Conservation (phyloP, 1,140 invertebrate genomes). For the Drosophila murphyi region DNA sequence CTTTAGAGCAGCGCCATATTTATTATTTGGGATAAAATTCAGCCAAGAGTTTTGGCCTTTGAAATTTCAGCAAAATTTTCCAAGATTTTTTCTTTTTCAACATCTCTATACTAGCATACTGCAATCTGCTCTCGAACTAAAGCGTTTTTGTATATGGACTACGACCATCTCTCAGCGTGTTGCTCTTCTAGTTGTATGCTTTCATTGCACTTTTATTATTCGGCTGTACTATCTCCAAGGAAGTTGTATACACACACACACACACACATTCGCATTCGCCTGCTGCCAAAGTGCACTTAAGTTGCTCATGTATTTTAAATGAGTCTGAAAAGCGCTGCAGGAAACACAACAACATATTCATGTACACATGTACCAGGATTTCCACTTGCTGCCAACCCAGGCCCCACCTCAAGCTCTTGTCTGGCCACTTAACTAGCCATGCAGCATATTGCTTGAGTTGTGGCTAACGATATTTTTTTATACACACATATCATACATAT, state of each 20-base stretch:
- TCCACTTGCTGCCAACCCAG: conserved; percentile 8
- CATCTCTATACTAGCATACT: background rate
- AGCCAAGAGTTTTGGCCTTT: conserved; percentile 36
- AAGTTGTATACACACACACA: conserved; percentile 41
- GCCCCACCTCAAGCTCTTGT: conserved; percentile 8
- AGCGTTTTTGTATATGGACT: conserved; percentile 42
- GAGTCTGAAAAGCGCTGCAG: conserved; percentile 81
- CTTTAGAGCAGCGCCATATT: conserved; percentile 51
- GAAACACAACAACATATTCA: conserved; percentile 65
- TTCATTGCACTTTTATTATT: conserved; percentile 82
- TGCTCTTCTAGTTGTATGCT: conserved; percentile 75
- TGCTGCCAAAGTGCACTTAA: conserved; percentile 83
- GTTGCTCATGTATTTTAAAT: conserved; percentile 84
- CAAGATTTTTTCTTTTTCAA: conserved; percentile 3
- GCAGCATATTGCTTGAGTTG: conserved; percentile 38
- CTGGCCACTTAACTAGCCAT: conserved; percentile 48
- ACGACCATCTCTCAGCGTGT: conserved; percentile 46
- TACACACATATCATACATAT: conserved; percentile 10
- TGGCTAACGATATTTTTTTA: conserved; percentile 28
- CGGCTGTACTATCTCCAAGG: conserved; percentile 64
- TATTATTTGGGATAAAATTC: conserved; percentile 52
- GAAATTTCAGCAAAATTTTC: conserved; percentile 59
- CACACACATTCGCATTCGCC: conserved; percentile 55
- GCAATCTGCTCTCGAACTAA: conserved; percentile 25
- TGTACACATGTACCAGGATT: conserved; percentile 39